Evolutionary conservation across 2,888 invertebrate genomes (phyloP), one percentile per base, ranked within the genome.

Genomic region (Herminia tarsipennalis): DNA sequence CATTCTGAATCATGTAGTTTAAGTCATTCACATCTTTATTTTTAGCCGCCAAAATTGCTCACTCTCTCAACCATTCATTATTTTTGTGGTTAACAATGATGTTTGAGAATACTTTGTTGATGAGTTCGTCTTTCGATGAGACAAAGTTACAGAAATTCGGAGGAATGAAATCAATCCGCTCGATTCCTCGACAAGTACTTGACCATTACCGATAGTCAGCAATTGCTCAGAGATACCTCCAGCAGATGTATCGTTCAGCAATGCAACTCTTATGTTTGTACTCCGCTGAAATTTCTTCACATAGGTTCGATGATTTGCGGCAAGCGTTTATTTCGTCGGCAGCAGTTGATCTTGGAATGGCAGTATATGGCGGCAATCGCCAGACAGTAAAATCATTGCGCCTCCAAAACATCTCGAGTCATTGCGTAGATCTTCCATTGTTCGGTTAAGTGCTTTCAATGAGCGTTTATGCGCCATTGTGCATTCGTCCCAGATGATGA

Each of bases 141-240:
- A 56, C 48, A 37, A 64, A 68, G n/a, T n/a, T n/a, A n/a, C n/a
- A n/a, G n/a, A n/a, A n/a, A n/a, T n/a, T n/a, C n/a, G n/a, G n/a
- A n/a, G n/a, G n/a, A n/a, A n/a, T 63, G 59, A 69, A 38, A 76
- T 78, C 21, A 70, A 73, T 67, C 71, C 65, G 56, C 53, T 53
- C 47, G 47, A 53, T 47, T 47, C 38, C 16, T 47, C 52, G 33
- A 52, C n/a, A n/a, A n/a, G n/a, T n/a, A n/a, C n/a, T n/a, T n/a
- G n/a, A n/a, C n/a, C n/a, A n/a, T n/a, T n/a, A 38, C 70, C 71
- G 59, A 74, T 73, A 70, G 53, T 69, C 66, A 76, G 65, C 56
- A 75, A 73, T 70, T 73, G 70, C 60, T 71, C 30, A 1, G 68
- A 69, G 59, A 76, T 73, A 63, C 66, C 54, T 60, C 70, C 56